These are phyloP conservation scores for roundworm (Caenorhabditis elegans) DNA, from an alignment of 1,140 invertebrate species.

Conservation along the genomic window DNA sequence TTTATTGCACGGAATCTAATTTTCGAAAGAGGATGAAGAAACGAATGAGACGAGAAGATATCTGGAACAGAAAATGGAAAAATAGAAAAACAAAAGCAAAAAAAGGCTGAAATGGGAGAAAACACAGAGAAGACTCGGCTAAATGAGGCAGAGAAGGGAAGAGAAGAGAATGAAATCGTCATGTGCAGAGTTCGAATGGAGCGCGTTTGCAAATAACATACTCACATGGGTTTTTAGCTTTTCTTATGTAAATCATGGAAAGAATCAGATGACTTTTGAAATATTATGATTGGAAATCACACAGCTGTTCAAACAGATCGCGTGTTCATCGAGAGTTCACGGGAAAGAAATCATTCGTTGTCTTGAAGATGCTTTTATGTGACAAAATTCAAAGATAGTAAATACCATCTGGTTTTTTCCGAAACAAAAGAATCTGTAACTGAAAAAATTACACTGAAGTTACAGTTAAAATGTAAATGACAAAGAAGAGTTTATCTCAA, in stretches of 20 bases:
- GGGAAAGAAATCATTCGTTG: too few species aligned
- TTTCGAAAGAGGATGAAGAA: neutral
- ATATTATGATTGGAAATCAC: too few species aligned
- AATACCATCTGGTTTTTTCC: too few species aligned
- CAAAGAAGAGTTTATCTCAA: neutral
- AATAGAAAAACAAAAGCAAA: neutral
- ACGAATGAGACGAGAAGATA: neutral
- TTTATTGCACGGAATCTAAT: neutral
- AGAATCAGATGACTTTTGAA: neutral
- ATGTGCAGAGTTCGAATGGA: neutral
- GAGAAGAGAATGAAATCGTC: conserved; percentile 1
- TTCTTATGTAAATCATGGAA: neutral
- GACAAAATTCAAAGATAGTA: neutral
- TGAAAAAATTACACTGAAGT: neutral
- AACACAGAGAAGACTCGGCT: neutral
- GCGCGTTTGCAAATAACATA: neutral
- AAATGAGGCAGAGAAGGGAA: neutral
- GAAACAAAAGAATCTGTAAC: neutral
- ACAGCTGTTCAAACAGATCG: too few species aligned
- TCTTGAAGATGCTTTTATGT: neutral
- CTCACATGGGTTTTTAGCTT: neutral
- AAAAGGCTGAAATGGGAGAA: neutral
- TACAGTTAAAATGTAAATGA: neutral
- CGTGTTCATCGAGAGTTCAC: too few species aligned
- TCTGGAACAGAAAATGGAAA: too few species aligned